Evolutionary conservation across 2,113 vertebrate genomes (phyloP), one percentile per base, ranked within the genome.

Genomic region (Trogon melanurus): DNA sequence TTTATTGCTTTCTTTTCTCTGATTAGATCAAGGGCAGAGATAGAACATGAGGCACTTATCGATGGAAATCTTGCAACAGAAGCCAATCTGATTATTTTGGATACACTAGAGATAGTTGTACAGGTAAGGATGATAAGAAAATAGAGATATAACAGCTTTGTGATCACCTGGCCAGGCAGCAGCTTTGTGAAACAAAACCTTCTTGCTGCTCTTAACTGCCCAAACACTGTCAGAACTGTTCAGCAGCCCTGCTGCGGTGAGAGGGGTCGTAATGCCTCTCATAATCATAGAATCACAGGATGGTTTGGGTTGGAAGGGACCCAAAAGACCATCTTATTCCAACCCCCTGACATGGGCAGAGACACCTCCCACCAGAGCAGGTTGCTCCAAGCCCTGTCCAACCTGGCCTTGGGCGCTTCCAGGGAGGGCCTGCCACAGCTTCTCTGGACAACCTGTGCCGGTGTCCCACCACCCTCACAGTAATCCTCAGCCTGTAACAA

Each of bases 31-130:
- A 98, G 99, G 96, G 99, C 99, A 61, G 99, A 99, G 97, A 98
- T 99, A 97, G 99, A 99, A 80, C 99, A 99, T 6, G 99, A 99
- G 97, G 99, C 99, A 5, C 98, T 99, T 78, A 99, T 99, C 11
- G 99, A 99, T 88, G 99, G 99, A 66, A 99, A 99, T 97, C 98
- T 99, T 56, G 99, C 99, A 64, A 99, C 99, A 2, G 99, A 99
- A 96, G 99, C 99, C 82, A 99, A 99, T 93, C 95, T 99, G 45
- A 99, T 99, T 75, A 99, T 99, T 96, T 98, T 99, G 96, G 99
- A 99, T 94, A 99, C 99, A 3, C 94, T 99, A 94, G 99, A 99
- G 97, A 99, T 99, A 95, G 96, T 99, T 83, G 99, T 99, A 18
- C 99, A 99, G 99, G 99, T 99, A 97, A 94, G 96, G 38, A 30